These are phyloP conservation scores for Saiga tatarica DNA, from an alignment of 2,113 vertebrate species.

Conservation along the genomic window DNA sequence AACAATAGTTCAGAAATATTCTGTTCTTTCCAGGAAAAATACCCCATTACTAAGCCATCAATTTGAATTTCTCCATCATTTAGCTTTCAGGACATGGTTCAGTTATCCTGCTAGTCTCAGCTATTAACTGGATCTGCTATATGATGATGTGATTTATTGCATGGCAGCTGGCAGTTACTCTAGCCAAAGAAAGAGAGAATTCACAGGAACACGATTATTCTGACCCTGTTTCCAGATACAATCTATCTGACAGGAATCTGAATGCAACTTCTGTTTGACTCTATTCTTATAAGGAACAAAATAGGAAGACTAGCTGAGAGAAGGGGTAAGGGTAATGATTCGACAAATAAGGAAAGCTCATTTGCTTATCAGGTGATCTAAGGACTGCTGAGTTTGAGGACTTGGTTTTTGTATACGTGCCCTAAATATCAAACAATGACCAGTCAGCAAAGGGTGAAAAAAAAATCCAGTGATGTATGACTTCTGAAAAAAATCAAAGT, in stretches of 20 bases:
- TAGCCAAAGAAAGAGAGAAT: not conserved
- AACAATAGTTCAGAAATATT: not conserved
- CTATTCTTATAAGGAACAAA: not conserved
- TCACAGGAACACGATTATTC: not conserved
- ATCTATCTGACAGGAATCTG: not conserved
- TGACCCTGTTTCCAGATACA: not conserved
- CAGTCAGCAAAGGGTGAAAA: not conserved
- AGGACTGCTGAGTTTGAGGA: not conserved
- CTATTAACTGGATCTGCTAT: not conserved
- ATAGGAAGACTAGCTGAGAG: not conserved
- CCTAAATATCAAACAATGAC: not conserved
- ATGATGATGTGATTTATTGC: constrained; percentile 23
- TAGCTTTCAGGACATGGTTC: not conserved
- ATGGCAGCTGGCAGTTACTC: not conserved
- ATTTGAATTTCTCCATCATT: not conserved
- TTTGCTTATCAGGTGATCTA: not conserved
- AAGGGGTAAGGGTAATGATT: not conserved
- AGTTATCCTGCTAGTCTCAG: not conserved
- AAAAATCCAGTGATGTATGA: not conserved
- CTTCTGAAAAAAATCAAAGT: not conserved
- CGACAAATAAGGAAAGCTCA: not conserved
- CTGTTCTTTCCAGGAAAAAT: constrained; percentile 52
- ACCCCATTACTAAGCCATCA: not conserved
- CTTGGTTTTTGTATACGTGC: not conserved
- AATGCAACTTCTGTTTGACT: not conserved